Base-by-base conservation (phyloP, 2,113 vertebrate genomes). In the Ameiurus melas region DNA sequence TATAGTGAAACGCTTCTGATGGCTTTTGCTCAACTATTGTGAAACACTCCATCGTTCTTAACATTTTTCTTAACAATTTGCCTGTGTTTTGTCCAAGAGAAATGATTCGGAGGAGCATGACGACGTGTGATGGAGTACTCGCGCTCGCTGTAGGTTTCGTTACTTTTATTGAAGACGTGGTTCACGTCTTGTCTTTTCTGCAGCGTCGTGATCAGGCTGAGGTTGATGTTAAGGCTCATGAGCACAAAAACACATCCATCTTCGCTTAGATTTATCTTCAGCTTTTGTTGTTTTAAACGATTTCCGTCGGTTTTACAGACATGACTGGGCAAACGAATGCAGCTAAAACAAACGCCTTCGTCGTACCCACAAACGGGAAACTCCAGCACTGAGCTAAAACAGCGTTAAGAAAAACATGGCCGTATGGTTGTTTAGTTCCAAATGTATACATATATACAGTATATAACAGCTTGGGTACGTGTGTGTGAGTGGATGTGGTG, bases 401-500 rank as follows among this genome's bases (percentile, higher is more conserved):
- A 77, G 33, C 3, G 6, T 27, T 27, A 77, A 27, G 16, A 9
- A 53, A 78, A 78, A 14, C 73, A 77, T 51, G 13, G 10, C 39
- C 3, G 5, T 77, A 51, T 5, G 7, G 33, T 1, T 78, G 55
- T 88, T 43, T 77, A 43, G 25, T 75, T 43, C 19, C 16, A 66
- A 70, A 79, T 73, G 14, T 70, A 64, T 20, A 3, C 1, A 12
- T 85, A 16, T 71, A 39, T 30, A 6, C 20, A 30, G 30, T 81
- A 71, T 71, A 77, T 85, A 33, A 68, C 57, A 22, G 57, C 62
- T 55, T 83, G 51, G 47, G 9, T 10, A 51, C 73, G 25, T 36
- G 86, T 66, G 19, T 75, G 20, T 57, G 13, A 51, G 71, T 88
- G 83, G 25, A 30, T 88, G 95, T 95, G 96, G 95, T 96, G 95